Conservation (phyloP, 2,797 vertebrate genomes). For the Xenopus petersii region DNA sequence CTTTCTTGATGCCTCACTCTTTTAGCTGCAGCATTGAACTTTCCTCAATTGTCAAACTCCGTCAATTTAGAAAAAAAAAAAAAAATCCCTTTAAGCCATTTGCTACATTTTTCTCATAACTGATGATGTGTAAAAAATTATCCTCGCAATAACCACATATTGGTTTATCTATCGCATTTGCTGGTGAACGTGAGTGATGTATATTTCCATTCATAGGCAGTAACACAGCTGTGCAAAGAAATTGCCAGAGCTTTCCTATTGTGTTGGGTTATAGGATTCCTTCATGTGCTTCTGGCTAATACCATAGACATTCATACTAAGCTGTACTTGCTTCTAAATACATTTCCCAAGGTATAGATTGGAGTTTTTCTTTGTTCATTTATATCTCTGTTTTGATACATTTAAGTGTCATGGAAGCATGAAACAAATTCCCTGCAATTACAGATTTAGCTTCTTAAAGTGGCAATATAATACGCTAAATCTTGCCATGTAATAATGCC, state of each 20-base stretch:
- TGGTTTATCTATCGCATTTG: constrained; percentile 16
- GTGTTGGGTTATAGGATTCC: constrained; percentile 6
- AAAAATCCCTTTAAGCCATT: not conserved
- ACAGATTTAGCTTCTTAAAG: too few species aligned
- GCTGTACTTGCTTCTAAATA: not conserved
- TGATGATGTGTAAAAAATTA: constrained; percentile 16
- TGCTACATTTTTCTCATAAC: constrained; percentile 9
- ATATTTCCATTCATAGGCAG: constrained; percentile 13
- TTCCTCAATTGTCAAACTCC: constrained; percentile 1
- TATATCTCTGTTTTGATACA: not conserved
- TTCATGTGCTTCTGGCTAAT: constrained; percentile 8
- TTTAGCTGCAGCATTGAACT: not conserved
- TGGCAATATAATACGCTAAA: too few species aligned
- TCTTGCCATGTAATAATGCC: too few species aligned
- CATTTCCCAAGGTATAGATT: not conserved
- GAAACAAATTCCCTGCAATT: too few species aligned
- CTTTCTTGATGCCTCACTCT: not conserved
- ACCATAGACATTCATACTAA: not conserved
- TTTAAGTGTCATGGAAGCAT: too few species aligned
- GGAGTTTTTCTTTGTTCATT: not conserved
- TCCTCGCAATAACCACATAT: constrained; percentile 7
- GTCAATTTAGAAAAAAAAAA: not conserved
- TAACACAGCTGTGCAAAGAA: constrained; percentile 18
- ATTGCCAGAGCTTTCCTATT: constrained; percentile 1
- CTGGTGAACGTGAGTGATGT: not conserved